Percentiles rank a stretch among this genome's conserved stretches.
phyloP scores from a whole-genome alignment of 2,113 vertebrate genomes.

The Eonycteris spelaea region DNA sequence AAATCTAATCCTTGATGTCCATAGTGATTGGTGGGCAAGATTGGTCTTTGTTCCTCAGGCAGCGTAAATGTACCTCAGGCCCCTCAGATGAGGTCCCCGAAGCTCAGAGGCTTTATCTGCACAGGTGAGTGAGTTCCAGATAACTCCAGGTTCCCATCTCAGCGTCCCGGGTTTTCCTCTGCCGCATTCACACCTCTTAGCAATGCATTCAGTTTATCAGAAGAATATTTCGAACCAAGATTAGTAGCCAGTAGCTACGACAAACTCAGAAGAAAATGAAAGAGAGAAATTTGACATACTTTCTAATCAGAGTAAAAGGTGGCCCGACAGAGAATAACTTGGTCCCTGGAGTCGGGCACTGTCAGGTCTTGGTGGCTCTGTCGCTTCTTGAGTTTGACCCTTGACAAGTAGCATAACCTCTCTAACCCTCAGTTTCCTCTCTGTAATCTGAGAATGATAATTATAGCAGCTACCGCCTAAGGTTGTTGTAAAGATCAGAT shows the following conservation, averaged over 20 bases:
- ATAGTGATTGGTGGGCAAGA: fast-evolving
- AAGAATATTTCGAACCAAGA: neutral
- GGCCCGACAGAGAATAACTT: neutral
- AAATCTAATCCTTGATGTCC: neutral
- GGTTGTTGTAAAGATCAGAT: neutral
- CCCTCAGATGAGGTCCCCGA: neutral
- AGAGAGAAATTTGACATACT: neutral
- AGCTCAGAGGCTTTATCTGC: neutral
- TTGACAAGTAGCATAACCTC: neutral
- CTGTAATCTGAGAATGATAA: neutral
- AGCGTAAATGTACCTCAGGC: neutral
- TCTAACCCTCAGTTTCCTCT: neutral
- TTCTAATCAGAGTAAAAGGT: neutral
- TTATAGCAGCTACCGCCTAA: neutral
- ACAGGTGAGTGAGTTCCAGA: neutral
- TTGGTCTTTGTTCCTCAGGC: neutral
- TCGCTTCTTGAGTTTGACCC: neutral
- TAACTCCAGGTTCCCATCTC: neutral
- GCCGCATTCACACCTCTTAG: neutral
- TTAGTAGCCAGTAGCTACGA: neutral
- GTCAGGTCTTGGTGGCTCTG: neutral
- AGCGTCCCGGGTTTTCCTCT: neutral
- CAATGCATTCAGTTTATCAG: neutral
- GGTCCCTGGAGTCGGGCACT: neutral
- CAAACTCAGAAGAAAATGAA: neutral